Percentiles rank a stretch among this genome's conserved stretches.
phyloP scores from a whole-genome alignment of 2,888 invertebrate species.

The Parthenolecanium corni region DNA sequence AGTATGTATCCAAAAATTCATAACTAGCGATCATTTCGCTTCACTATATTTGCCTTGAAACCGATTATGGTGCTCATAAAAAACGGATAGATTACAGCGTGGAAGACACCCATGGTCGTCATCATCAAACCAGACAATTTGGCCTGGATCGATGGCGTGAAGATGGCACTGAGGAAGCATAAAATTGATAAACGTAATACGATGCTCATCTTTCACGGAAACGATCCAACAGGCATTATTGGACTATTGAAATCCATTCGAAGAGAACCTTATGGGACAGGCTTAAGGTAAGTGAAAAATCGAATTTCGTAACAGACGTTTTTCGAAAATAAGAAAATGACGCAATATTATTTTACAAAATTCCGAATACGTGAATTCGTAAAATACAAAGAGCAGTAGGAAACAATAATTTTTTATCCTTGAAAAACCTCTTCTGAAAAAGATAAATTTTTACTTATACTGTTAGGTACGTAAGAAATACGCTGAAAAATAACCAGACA shows the following conservation, averaged over 20 bases:
- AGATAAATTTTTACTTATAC: too few species aligned
- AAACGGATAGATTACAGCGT: slow-evolving; percentile 31
- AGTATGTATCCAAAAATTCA: slow-evolving; percentile 31
- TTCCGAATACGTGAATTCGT: background rate
- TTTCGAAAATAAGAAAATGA: too few species aligned
- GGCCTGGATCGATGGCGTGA: slow-evolving; percentile 69
- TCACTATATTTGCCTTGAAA: background rate
- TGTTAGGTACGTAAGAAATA: too few species aligned
- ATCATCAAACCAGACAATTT: slow-evolving; percentile 57
- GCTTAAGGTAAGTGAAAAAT: slow-evolving; percentile 11
- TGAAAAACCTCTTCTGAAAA: too few species aligned
- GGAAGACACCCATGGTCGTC: slow-evolving; percentile 44
- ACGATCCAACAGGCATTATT: slow-evolving; percentile 60
- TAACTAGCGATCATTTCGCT: background rate
- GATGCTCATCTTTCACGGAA: slow-evolving; percentile 56
- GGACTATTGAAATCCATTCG: slow-evolving; percentile 85
- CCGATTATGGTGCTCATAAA: background rate
- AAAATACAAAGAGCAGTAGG: background rate
- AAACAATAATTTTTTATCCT: too few species aligned
- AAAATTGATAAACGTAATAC: slow-evolving; percentile 48
- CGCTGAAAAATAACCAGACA: too few species aligned
- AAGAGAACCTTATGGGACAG: slow-evolving; percentile 50
- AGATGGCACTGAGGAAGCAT: slow-evolving; percentile 56
- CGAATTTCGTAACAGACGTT: background rate
- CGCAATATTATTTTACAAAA: too few species aligned